phyloP scores from a whole-genome alignment of 2,888 invertebrate genomes.

The Apocheima hispidaria region DNA sequence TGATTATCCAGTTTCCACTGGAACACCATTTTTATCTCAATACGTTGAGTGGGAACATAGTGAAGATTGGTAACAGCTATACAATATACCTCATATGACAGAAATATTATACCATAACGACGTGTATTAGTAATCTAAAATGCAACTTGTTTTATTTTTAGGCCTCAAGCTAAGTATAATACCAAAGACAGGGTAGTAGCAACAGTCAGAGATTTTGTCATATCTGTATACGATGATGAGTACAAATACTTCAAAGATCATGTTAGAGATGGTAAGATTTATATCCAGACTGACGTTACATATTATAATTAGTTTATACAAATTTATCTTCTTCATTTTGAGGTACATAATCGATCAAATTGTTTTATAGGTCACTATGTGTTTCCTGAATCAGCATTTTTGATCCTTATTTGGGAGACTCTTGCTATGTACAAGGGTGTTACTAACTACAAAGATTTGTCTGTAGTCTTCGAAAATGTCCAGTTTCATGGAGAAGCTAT shows the following conservation, averaged over 20 bases:
- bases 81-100: too few species aligned
- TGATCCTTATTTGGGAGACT: slow-evolving; percentile 83
- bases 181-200: slow-evolving; percentile 11
- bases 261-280: slow-evolving; percentile 55
- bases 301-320: too few species aligned
- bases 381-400: slow-evolving; percentile 89
- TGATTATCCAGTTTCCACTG: neutral
- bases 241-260: slow-evolving; percentile 57
- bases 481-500: slow-evolving; percentile 51
- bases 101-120: too few species aligned
- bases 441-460: slow-evolving; percentile 61
- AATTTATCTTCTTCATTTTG: too few species aligned
- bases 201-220: slow-evolving; percentile 31
- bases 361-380: too few species aligned
- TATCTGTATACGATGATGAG: slow-evolving; percentile 53
- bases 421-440: slow-evolving; percentile 71
- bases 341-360: too few species aligned
- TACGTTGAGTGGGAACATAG: neutral
- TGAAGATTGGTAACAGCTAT: neutral
- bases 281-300: too few species aligned
- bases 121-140: too few species aligned
- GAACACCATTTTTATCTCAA: neutral
- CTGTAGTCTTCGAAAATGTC: slow-evolving; percentile 53
- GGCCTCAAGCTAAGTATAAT: slow-evolving; percentile 22
- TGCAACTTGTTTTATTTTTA: slow-evolving; percentile 8